Base-by-base conservation (phyloP, 2,113 vertebrate genomes). In the Penelope pileata region DNA sequence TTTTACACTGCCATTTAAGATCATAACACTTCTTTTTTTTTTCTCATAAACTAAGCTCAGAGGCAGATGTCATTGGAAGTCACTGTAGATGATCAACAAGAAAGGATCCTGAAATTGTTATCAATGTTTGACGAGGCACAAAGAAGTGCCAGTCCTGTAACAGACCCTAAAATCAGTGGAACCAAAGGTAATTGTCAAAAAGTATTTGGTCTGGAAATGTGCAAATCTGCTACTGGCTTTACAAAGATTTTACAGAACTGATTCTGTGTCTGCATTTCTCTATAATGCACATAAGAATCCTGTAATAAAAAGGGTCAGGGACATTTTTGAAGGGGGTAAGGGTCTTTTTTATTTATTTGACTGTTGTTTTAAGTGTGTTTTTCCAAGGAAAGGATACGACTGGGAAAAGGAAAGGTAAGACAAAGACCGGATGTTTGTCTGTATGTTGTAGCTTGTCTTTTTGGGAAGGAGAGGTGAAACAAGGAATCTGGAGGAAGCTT, bases 81-180 rank as follows among this genome's bases (percentile, higher is more conserved):
- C 11, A 15, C 59, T 60, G 32, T 18, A 23, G 54, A 64, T 34
- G 56, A 89, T 59, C 70, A 93, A 47, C 64, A 78, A 56, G 85
- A 80, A 58, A 77, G 34, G 24, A 78, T 86, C 30, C 42, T 91
- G 82, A 92, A 70, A 8, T 82, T 94, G 92, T 87, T 94, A n/a
- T 85, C 66, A 23, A 40, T 60, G 50, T 68, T 91, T 62, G 86
- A 94, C 26, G 45, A 91, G 88, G 58, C 77, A 79, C 79, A 82
- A 45, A 91, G 62, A 94, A 53, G 42, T 67, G 34, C 58, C 29
- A 76, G 48, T 68, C 50, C 63, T 3, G 30, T 6, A 70, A 48
- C 66, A 72, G 76, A 64, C 19, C 47, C 75, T 62, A 72, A 51
- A 59, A 78, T 76, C n/a, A 62, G 48, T 22, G 36, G 58, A 72